These are phyloP conservation scores for Cnemophilus loriae DNA, from an alignment of 2,113 vertebrate species.

Conservation along the genomic window DNA sequence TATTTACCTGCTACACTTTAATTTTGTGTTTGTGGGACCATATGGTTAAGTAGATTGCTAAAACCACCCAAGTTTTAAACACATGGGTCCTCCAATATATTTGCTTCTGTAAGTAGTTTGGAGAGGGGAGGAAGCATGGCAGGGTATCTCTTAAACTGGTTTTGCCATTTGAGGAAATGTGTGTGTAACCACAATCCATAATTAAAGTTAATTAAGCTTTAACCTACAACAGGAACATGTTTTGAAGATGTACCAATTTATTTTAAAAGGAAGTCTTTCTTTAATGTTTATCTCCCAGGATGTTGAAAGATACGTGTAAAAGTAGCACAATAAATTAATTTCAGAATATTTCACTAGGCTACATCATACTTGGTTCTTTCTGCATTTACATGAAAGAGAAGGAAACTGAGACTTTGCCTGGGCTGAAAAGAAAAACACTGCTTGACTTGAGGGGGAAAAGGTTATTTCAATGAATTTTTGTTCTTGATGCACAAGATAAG, in stretches of 20 bases:
- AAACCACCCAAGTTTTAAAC: not conserved
- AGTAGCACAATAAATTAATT: not conserved
- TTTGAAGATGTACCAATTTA: not conserved
- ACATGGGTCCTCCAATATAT: fast-evolving
- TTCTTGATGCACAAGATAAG: not conserved
- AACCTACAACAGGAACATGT: not conserved
- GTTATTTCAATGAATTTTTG: not conserved
- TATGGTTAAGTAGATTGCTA: not conserved
- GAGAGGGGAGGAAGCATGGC: not conserved
- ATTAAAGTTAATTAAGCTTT: not conserved
- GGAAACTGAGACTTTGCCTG: not conserved
- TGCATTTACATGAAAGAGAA: not conserved
- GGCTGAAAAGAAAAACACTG: not conserved
- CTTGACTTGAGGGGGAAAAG: too few relatives aligned
- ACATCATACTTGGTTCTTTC: not conserved
- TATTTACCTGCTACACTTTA: not conserved
- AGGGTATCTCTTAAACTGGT: not conserved
- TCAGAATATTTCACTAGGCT: not conserved
- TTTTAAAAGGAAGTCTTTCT: not conserved
- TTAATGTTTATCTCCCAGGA: not conserved
- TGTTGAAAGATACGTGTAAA: not conserved
- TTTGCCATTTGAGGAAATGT: not conserved
- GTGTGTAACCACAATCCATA: not conserved
- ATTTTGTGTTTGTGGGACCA: not conserved
- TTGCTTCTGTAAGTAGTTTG: not conserved